phyloP scores from a whole-genome alignment of 2,888 invertebrate genomes.

The Pollenia labialis region DNA sequence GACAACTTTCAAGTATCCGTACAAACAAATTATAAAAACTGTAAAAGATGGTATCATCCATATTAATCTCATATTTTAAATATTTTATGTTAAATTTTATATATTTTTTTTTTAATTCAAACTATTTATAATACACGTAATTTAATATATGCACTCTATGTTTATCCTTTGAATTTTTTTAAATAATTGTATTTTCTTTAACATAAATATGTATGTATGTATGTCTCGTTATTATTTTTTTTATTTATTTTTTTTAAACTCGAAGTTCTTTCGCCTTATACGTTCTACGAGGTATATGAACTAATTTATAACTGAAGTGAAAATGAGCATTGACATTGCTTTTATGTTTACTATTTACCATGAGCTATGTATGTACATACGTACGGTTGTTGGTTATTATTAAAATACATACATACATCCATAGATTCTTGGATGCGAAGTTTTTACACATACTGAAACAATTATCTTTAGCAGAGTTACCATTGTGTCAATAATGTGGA shows the following conservation, averaged over 20 bases:
- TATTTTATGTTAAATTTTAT: too few relatives aligned
- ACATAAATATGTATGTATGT: neutral
- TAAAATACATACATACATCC: neutral
- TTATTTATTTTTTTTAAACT: slow-evolving; percentile 14
- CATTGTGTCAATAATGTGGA: too few relatives aligned
- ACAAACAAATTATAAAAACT: slow-evolving; percentile 68
- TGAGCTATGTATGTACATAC: neutral
- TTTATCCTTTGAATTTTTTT: too few relatives aligned
- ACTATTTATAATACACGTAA: too few relatives aligned
- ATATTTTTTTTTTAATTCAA: too few relatives aligned
- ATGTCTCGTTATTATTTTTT: neutral
- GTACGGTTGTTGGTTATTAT: too few relatives aligned
- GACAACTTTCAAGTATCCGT: slow-evolving; percentile 76
- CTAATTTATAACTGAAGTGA: slow-evolving; percentile 52
- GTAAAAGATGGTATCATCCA: slow-evolving; percentile 61
- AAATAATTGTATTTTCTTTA: neutral
- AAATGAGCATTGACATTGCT: slow-evolving; percentile 50
- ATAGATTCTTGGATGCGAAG: slow-evolving; percentile 15
- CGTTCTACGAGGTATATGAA: neutral
- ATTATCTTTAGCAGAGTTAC: neutral
- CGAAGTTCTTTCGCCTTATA: slow-evolving; percentile 6
- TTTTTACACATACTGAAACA: neutral
- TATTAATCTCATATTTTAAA: slow-evolving; percentile 1
- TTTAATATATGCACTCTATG: too few relatives aligned
- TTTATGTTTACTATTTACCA: slow-evolving; percentile 43